Evolutionary conservation across 2,797 vertebrate genomes (phyloP).

Genomic region (Pangasius krempfi): DNA sequence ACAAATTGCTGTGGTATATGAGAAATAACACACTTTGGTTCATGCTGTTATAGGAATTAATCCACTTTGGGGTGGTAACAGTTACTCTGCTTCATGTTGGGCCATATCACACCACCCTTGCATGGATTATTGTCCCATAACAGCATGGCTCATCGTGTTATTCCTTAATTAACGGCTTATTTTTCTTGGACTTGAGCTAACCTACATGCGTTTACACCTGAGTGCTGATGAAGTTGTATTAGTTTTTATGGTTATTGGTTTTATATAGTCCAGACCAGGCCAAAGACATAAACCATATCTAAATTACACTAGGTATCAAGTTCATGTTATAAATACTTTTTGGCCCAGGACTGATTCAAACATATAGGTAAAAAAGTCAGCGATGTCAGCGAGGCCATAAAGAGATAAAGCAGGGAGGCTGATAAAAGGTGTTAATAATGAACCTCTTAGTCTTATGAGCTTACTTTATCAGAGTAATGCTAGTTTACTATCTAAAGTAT

Average conservation of each 20-base stretch:
- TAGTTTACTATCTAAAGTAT: neutral
- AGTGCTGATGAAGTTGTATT: neutral
- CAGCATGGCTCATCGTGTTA: neutral
- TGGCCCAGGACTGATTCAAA: neutral
- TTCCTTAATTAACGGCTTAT: neutral
- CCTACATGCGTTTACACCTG: neutral
- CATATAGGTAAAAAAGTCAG: neutral
- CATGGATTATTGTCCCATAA: neutral
- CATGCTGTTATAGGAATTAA: neutral
- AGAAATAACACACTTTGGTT: neutral
- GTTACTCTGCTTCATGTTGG: neutral
- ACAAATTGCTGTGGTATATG: neutral
- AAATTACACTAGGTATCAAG: neutral
- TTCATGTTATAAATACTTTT: no score
- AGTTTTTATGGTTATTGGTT: neutral
- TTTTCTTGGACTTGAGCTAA: neutral
- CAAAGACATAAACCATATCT: neutral
- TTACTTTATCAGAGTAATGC: neutral
- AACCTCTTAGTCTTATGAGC: neutral
- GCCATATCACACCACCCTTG: neutral
- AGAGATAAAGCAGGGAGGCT: neutral
- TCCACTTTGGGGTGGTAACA: neutral
- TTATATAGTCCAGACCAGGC: neutral
- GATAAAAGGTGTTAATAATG: slow-evolving; percentile 12
- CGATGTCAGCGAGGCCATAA: neutral